These are phyloP conservation scores for Mormyrus lacerda DNA, from an alignment of 2,113 vertebrate species.

Conservation along the genomic window DNA sequence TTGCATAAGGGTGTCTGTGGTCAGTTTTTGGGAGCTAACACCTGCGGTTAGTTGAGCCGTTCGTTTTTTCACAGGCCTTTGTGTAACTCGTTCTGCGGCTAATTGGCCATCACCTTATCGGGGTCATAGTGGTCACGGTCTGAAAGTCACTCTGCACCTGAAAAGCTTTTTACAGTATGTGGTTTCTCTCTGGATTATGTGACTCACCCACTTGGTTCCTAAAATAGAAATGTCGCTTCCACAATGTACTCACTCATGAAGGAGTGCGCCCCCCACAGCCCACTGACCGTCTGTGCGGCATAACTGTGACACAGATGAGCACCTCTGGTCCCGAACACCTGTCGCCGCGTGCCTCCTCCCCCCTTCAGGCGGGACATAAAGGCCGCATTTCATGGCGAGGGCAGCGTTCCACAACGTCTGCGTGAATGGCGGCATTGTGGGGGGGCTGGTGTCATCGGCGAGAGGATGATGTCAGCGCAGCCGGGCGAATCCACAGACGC, in stretches of 20 bases:
- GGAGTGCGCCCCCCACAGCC: background rate
- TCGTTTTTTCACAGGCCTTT: background rate
- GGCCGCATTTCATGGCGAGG: conserved; percentile 72
- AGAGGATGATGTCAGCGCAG: conserved; percentile 71
- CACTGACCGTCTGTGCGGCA: background rate
- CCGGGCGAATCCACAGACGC: conserved; percentile 72
- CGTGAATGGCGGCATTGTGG: conserved; percentile 77
- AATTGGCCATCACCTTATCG: background rate
- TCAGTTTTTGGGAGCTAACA: background rate
- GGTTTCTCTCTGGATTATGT: background rate
- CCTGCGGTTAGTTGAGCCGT: background rate
- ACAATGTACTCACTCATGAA: background rate
- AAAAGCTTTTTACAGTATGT: background rate
- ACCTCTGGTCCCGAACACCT: background rate
- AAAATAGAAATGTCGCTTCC: background rate
- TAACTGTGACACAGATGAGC: background rate
- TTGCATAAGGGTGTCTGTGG: background rate
- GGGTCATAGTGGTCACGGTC: background rate
- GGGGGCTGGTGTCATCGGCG: conserved; percentile 72
- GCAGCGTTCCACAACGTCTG: conserved; percentile 58
- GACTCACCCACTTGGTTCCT: background rate
- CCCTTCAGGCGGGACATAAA: conserved; percentile 67
- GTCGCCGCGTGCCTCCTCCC: background rate
- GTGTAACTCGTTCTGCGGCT: background rate
- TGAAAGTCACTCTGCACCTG: background rate